These are phyloP conservation scores for Melanotaenia trifasciata DNA, from an alignment of 2,797 vertebrate genomes.

Conservation along the genomic window DNA sequence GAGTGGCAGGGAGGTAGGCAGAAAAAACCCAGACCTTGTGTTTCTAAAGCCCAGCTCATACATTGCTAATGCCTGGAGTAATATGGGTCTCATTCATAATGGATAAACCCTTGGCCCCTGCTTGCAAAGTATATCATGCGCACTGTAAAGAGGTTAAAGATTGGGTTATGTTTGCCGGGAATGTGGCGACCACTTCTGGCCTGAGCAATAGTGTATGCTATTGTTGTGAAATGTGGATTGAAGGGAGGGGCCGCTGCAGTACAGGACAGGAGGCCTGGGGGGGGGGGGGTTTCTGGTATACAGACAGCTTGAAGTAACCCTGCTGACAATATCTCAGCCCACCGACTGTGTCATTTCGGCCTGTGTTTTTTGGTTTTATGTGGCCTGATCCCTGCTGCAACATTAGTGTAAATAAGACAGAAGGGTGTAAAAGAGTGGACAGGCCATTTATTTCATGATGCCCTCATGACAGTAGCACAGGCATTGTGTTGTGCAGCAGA, in stretches of 20 bases:
- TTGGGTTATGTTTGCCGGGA: conserved; percentile 76
- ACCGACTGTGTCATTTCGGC: not conserved
- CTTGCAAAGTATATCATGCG: conserved; percentile 81
- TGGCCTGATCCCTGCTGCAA: conserved; percentile 23
- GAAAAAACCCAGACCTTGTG: conserved; percentile 74
- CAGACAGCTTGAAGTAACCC: conserved; percentile 22
- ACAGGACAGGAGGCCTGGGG: conserved; percentile 16
- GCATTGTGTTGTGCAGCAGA: conserved; percentile 37
- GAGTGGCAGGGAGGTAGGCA: conserved; percentile 62
- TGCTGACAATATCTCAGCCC: conserved; percentile 14
- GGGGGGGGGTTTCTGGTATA: conserved; percentile 10
- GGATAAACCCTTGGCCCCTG: conserved; percentile 73
- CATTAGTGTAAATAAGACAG: conserved; percentile 45
- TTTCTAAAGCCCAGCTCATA: conserved; percentile 84
- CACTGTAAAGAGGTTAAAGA: conserved; percentile 83
- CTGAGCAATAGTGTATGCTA: conserved; percentile 56
- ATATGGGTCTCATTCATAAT: conserved; percentile 87
- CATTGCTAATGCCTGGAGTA: conserved; percentile 85
- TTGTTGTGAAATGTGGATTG: conserved; percentile 48
- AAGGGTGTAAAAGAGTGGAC: conserved; percentile 12
- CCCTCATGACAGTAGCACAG: conserved; percentile 1
- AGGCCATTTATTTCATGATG: conserved; percentile 12
- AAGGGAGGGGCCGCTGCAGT: conserved; percentile 45
- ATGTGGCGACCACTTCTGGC: conserved; percentile 65
- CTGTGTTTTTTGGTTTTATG: conserved; percentile 16